Evolutionary conservation across 2,797 vertebrate species (phyloP), one percentile per base, ranked within the genome.

Genomic region (Zalophus californianus): DNA sequence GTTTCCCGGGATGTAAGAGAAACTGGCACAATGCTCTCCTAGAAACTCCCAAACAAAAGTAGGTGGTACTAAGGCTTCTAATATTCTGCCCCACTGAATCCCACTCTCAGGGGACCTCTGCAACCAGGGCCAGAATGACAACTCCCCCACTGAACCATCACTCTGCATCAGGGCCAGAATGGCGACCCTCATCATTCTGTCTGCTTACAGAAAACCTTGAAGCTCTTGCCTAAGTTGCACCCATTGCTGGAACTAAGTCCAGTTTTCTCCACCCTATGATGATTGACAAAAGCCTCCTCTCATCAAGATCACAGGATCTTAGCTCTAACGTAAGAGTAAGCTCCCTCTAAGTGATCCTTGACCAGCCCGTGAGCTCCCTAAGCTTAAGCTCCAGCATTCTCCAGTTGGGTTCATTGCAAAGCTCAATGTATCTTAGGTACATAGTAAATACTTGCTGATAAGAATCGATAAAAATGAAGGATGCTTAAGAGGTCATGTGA

Each of bases 1-100:
- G 89, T 95, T 98, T 95, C 94, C 95, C 89, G 44, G 56, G 77
- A 91, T 94, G 9, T 44, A 91, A 64, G 94, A 94, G 48, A 97
- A 96, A 90, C 18, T 88, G 54, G 77, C 73, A 88, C 15, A 78
- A 72, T 72, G 80, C 68, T 97, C 64, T 96, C 95, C 58, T 90
- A 85, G 95, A 96, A 96, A 93, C 52, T 96, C 93, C 64, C 78
- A 78, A 72, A 27, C 86, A 11, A 54, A 90, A 90, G 29, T 75
- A 62, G 44, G 79, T 72, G 78, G 56, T 29, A 80, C 20, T 15
- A 23, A 94, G 54, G 13, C 5, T 41, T 78, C 73, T 66, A 66
- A 77, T 66, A 66, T 78, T 44, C 54, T 18, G 6, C 13, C 7
- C n/a, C 27, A 9, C 54, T 25, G 44, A 92, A 35, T 41, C 48